Conservation (phyloP, 2,888 invertebrate species). For the Perdita meconis region DNA sequence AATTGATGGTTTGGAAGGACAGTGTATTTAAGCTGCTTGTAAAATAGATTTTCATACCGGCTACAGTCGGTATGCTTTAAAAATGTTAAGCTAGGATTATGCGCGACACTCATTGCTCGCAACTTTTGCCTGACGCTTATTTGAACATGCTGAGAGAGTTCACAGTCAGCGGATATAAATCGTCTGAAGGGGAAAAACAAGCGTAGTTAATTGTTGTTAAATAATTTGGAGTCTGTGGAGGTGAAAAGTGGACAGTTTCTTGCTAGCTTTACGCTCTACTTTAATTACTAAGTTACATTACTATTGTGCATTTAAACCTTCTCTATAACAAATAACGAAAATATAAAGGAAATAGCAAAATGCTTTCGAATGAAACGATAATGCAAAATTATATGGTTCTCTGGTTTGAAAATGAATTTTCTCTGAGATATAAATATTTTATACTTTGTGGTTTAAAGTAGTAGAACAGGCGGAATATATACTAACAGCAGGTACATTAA, state of each 20-base stretch:
- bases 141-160: conserved; percentile 32
- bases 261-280: too few species aligned
- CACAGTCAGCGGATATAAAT: conserved; percentile 27
- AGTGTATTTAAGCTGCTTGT: too few species aligned
- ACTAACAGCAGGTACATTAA: too few species aligned
- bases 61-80: conserved; percentile 18
- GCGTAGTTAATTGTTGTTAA: conserved; percentile 13
- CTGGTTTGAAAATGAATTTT: background rate
- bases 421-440: conserved; percentile 34
- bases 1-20: too few species aligned
- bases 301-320: background rate
- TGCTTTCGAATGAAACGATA: conserved; percentile 3
- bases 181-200: conserved; percentile 10
- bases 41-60: too few species aligned
- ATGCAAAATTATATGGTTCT: background rate
- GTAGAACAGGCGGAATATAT: too few species aligned
- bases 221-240: background rate
- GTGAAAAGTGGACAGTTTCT: background rate
- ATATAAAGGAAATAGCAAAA: background rate
- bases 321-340: background rate
- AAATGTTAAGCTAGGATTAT: conserved; percentile 47
- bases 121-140: conserved; percentile 52
- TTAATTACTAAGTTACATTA: conserved; percentile 43
- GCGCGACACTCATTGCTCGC: conserved; percentile 43
- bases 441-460: conserved; percentile 34